Evolutionary conservation across 2,888 invertebrate genomes (phyloP), one percentile per base, ranked within the genome.

Genomic region (Chrysotoxum bicinctum): DNA sequence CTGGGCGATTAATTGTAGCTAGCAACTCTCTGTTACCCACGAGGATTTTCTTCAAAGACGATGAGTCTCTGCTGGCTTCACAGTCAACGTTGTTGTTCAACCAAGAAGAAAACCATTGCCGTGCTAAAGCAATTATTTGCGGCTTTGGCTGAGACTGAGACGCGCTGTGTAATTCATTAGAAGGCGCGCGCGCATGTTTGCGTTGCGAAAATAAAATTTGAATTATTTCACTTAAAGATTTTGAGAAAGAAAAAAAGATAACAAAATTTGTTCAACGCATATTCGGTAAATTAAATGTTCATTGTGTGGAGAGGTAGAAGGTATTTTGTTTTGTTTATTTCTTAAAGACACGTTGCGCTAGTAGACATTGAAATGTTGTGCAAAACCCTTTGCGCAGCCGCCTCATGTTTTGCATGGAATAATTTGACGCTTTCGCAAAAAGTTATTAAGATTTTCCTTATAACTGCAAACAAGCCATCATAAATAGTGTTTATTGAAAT

Each of bases 141-240:
- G 40, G 45, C 66, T n/a, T n/a, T n/a, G n/a, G n/a, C n/a, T n/a
- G n/a, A n/a, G n/a, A n/a, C n/a, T 64, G 43, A 30, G 69, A 52
- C 69, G 58, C 9, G 60, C 26, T n/a, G 23, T 21, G 35, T 64
- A 74, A 83, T 75, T 72, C 75, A 84, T 84, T 79, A 84, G 75
- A 79, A 84, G 58, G 64, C 52, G 73, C 21, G 45, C 58, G 74
- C 78, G 77, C 82, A 78, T 68, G 82, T 78, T 78, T 73, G 80
- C 72, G 37, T 79, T 84, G 79, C 84, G 68, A 76, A 84, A 84
- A 72, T 60, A 68, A 84, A 84, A 84, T 80, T 84, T 80, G 75
- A 84, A 84, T 84, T 80, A 84, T 84, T 79, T 80, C 74, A 52
- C 50, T 75, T 75, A 16, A 30, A 68, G 64, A 75, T 69, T 64